These are phyloP conservation scores for Mionectes olivaceus DNA, from an alignment of 2,797 vertebrate species.

Conservation along the genomic window DNA sequence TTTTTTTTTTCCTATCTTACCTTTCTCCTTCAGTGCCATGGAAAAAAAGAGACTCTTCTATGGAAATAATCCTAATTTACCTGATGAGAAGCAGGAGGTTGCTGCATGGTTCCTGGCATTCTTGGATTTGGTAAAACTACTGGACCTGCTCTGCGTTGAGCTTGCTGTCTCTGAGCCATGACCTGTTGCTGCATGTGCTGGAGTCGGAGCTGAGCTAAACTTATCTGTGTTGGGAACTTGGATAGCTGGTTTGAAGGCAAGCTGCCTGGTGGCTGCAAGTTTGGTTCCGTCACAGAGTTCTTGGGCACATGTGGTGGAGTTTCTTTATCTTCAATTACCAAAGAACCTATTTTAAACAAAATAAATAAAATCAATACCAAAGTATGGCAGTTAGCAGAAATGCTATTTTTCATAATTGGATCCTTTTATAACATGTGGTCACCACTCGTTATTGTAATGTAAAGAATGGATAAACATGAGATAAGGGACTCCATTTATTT, in stretches of 20 bases:
- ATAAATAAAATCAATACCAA: neutral
- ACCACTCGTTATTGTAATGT: neutral
- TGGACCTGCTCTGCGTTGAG: constrained; percentile 80
- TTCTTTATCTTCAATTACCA: constrained; percentile 84
- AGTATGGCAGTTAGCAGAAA: neutral
- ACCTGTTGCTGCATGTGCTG: constrained; percentile 87
- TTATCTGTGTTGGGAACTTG: constrained; percentile 85
- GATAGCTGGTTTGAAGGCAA: constrained; percentile 81
- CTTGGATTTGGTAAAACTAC: constrained; percentile 76
- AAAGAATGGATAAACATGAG: neutral
- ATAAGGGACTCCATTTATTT: neutral
- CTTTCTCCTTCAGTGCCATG: neutral
- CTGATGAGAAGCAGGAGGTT: constrained; percentile 75
- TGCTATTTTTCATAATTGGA: neutral
- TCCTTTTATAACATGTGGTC: neutral
- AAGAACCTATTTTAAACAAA: constrained; percentile 78
- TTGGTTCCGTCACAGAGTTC: constrained; percentile 75
- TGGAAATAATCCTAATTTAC: constrained; percentile 57
- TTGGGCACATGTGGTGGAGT: constrained; percentile 76
- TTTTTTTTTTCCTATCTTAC: neutral
- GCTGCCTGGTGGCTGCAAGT: constrained; percentile 75
- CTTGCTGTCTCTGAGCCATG: constrained; percentile 84
- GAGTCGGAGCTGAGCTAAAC: constrained; percentile 83
- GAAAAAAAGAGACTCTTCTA: neutral
- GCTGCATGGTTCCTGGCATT: constrained; percentile 77